These are phyloP conservation scores for Orthonevra nobilis DNA, from an alignment of 2,888 invertebrate species.

Conservation along the genomic window DNA sequence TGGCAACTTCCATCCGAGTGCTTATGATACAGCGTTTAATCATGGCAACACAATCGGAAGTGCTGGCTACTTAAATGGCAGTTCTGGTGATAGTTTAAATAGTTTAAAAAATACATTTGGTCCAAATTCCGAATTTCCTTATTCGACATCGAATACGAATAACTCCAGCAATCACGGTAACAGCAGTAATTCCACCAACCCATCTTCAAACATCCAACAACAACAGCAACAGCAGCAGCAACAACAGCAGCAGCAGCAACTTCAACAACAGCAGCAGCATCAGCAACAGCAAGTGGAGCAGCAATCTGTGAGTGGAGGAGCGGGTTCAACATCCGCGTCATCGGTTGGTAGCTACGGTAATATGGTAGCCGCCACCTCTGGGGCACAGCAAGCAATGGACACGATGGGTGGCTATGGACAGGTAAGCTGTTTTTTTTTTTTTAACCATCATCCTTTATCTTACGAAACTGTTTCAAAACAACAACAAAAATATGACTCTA, in stretches of 20 bases:
- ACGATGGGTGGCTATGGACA: conserved; percentile 80
- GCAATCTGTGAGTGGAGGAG: conserved; percentile 65
- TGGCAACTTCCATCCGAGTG: conserved; percentile 56
- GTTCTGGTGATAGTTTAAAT: conserved; percentile 77
- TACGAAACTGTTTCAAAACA: conserved; percentile 23
- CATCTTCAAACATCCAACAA: no score
- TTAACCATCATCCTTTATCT: conserved; percentile 25
- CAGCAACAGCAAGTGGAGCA: conserved; percentile 60
- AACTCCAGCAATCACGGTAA: conserved; percentile 58
- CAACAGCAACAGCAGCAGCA: conserved; percentile 60
- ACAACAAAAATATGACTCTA: conserved; percentile 18
- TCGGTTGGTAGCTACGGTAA: conserved; percentile 73
- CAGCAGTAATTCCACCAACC: conserved; percentile 49
- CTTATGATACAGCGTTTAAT: conserved; percentile 53
- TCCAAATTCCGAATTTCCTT: conserved; percentile 79
- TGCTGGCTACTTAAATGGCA: conserved; percentile 50
- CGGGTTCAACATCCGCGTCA: conserved; percentile 65
- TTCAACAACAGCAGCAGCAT: conserved; percentile 66
- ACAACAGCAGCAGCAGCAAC: conserved; percentile 49
- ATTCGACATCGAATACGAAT: conserved; percentile 47
- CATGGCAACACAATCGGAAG: conserved; percentile 52
- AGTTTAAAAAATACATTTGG: conserved; percentile 79
- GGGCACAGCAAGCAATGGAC: conserved; percentile 78
- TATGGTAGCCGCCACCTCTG: conserved; percentile 79
- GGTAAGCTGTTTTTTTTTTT: conserved; percentile 76